Conservation (phyloP, 1,140 invertebrate genomes). For the Drosophila quadrilineata region DNA sequence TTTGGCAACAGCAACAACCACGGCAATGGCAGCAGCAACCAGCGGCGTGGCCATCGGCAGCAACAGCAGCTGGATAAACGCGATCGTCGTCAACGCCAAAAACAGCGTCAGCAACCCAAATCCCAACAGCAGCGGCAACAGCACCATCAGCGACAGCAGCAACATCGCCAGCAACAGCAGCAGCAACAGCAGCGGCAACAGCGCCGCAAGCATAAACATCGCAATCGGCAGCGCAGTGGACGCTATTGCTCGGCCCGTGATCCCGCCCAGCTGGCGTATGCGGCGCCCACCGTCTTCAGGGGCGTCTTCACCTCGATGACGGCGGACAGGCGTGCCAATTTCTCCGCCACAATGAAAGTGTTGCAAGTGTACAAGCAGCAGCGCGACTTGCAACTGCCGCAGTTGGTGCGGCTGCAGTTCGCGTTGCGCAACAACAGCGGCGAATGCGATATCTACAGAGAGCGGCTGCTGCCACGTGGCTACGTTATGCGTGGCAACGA, state of each 20-base stretch:
- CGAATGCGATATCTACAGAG: slow-evolving; percentile 80
- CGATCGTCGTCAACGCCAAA: slow-evolving; percentile 29
- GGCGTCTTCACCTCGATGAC: slow-evolving; percentile 86
- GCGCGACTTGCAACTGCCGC: slow-evolving; percentile 82
- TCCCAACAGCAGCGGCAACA: slow-evolving; percentile 38
- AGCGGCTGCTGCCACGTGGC: slow-evolving; percentile 71
- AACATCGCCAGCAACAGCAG: slow-evolving; percentile 30
- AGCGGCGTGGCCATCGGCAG: slow-evolving; percentile 30
- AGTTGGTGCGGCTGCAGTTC: slow-evolving; percentile 70
- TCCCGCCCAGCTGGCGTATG: slow-evolving; percentile 84
- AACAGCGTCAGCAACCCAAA: slow-evolving; percentile 30
- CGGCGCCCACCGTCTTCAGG: slow-evolving; percentile 85
- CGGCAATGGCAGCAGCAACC: slow-evolving; percentile 16
- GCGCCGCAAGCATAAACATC: slow-evolving; percentile 52
- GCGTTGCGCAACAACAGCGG: slow-evolving; percentile 66
- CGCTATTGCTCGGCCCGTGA: slow-evolving; percentile 84
- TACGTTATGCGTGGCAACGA: slow-evolving; percentile 83
- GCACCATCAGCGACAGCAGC: slow-evolving; percentile 41
- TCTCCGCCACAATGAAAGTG: slow-evolving; percentile 86
- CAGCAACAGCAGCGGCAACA: slow-evolving; percentile 60
- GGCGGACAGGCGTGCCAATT: slow-evolving; percentile 83
- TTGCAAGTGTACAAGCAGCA: slow-evolving; percentile 85
- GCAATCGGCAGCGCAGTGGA: slow-evolving; percentile 56
- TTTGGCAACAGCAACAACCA: slow-evolving; percentile 28
- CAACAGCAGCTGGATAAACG: slow-evolving; percentile 32